Evolutionary conservation across 1,140 invertebrate species (phyloP).

Genomic region (Ectropis grisescens): DNA sequence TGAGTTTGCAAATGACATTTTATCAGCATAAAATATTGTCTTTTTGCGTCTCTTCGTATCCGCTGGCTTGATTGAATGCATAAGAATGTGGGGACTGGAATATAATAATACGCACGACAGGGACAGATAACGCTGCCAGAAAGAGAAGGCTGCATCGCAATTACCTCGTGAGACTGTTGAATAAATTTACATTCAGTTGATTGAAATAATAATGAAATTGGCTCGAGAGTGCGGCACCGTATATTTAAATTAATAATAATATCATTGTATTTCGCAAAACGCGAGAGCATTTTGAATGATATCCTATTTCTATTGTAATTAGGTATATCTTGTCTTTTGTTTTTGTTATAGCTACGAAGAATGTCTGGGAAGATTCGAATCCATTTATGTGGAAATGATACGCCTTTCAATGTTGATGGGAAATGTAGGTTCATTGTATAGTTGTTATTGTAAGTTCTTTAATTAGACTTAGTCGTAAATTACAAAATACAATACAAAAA

Average conservation of each 20-base stretch:
- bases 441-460: too few relatives aligned
- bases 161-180: conserved; percentile 68
- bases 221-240: conserved; percentile 53
- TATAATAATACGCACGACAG: conserved; percentile 19
- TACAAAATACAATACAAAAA: too few relatives aligned
- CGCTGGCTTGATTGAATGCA: conserved; percentile 66
- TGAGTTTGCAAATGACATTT: too few relatives aligned
- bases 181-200: conserved; percentile 69
- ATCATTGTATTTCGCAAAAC: conserved; percentile 64
- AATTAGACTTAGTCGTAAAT: too few relatives aligned
- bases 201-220: conserved; percentile 70
- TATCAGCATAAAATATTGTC: too few relatives aligned
- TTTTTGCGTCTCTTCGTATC: too few relatives aligned
- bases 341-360: too few relatives aligned
- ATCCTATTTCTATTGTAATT: conserved; percentile 27
- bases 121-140: conserved; percentile 19
- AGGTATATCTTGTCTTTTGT: conserved; percentile 35
- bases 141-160: conserved; percentile 46
- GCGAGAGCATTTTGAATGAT: conserved; percentile 10
- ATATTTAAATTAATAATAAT: conserved; percentile 70
- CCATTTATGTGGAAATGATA: too few relatives aligned
- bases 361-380: too few relatives aligned
- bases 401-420: too few relatives aligned
- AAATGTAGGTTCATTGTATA: too few relatives aligned
- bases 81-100: conserved; percentile 52